phyloP scores from a whole-genome alignment of 2,113 vertebrate species.

The Scomber colias region DNA sequence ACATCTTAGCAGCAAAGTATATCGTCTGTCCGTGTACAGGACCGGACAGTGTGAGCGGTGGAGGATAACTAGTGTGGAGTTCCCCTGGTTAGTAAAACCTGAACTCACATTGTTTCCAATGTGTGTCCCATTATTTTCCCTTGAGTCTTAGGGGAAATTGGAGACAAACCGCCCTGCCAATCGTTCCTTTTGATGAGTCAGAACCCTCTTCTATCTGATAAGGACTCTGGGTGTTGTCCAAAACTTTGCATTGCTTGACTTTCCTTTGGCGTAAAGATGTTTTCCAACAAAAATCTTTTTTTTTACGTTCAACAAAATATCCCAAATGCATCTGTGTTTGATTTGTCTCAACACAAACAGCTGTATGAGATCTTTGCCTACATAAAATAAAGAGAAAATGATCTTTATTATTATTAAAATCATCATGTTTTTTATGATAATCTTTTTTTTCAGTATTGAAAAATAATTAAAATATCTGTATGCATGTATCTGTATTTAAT shows the following conservation, averaged over 20 bases:
- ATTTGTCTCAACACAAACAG: not conserved
- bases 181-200: not conserved
- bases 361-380: not conserved
- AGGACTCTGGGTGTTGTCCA: not conserved
- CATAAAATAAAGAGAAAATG: not conserved
- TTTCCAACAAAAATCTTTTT: not conserved
- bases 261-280: not conserved
- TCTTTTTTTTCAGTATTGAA: too few relatives aligned
- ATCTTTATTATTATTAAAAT: not conserved
- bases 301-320: too few relatives aligned
- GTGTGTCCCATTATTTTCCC: not conserved
- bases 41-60: constrained; percentile 14
- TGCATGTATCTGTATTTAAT: too few relatives aligned
- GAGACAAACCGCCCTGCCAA: constrained; percentile 13
- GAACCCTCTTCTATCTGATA: not conserved
- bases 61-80: not conserved
- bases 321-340: too few relatives aligned
- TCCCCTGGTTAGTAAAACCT: constrained; percentile 9
- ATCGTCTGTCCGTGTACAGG: constrained; percentile 17
- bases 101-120: constrained; percentile 1
- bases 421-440: too few relatives aligned
- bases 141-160: not conserved
- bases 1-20: constrained; percentile 46
- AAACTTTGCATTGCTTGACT: not conserved
- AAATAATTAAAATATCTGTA: too few relatives aligned